Percentiles rank a stretch among this genome's conserved stretches.
Conservation (phyloP, 2,113 vertebrate genomes). For the Poecile atricapillus region DNA sequence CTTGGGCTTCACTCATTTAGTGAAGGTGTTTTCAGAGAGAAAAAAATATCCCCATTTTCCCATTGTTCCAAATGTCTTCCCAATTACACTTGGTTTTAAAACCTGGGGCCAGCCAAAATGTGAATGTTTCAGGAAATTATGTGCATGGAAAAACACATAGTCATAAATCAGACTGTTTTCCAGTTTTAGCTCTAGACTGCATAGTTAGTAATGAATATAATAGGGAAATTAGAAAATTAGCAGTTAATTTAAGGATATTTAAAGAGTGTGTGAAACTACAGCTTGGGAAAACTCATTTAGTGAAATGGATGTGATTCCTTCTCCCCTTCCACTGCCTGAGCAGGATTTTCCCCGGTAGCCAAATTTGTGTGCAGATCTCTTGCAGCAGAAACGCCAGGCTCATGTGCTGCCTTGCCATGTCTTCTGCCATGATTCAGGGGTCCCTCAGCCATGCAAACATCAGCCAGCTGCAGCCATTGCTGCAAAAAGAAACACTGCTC, state of each 20-base stretch:
- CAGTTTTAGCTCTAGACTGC: slow-evolving; percentile 13
- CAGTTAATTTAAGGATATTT: slow-evolving; percentile 53
- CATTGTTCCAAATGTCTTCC: slow-evolving; percentile 5
- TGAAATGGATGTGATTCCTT: neutral
- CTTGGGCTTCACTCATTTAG: neutral
- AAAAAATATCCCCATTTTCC: neutral
- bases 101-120: slow-evolving; percentile 7
- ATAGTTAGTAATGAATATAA: slow-evolving; percentile 32
- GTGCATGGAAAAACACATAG: slow-evolving; percentile 32
- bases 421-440: neutral
- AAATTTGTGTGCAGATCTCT: neutral
- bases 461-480: neutral
- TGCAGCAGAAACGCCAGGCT: neutral
- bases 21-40: neutral
- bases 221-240: slow-evolving; percentile 59
- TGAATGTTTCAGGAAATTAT: slow-evolving; percentile 56
- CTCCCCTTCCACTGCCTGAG: neutral
- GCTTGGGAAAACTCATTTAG: slow-evolving; percentile 13
- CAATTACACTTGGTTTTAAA: slow-evolving; percentile 18
- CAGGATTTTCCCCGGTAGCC: neutral
- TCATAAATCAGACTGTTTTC: slow-evolving; percentile 48
- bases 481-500: neutral
- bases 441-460: neutral
- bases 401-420: neutral
- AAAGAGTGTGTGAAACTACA: slow-evolving; percentile 37